A percentile compares a stretch with the other conserved stretches of the same genome.
Conservation (phyloP, 2,888 invertebrate species). For the Torymus texanus region DNA sequence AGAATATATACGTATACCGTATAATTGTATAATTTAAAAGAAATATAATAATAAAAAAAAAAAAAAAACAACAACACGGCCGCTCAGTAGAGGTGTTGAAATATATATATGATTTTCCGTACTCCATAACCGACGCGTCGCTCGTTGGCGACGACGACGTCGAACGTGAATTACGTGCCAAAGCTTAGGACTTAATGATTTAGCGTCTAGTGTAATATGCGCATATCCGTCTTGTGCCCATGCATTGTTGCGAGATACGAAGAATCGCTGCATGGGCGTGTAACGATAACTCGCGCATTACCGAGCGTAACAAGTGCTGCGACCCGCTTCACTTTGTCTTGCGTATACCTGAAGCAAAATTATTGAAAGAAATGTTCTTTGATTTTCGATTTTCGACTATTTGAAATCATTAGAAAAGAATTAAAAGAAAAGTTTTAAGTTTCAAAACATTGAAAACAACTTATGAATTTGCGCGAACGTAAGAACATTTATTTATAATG, state of each 20-base stretch:
- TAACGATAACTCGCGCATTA: background rate
- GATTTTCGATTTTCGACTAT: too few species aligned
- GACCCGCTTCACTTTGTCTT: constrained; percentile 35
- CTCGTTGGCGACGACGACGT: constrained; percentile 61
- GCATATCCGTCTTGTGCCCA: background rate
- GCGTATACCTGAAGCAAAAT: constrained; percentile 45
- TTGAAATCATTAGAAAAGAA: too few species aligned
- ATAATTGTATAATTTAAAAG: constrained; percentile 1
- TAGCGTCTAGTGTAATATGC: constrained; percentile 32
- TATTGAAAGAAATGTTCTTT: background rate
- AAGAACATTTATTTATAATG: too few species aligned
- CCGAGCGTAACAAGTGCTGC: constrained; percentile 34
- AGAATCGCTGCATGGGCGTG: background rate
- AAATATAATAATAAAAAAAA: constrained; percentile 28
- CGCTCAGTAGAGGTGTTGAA: constrained; percentile 11
- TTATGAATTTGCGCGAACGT: too few species aligned
- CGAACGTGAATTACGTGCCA: constrained; percentile 74
- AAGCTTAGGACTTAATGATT: constrained; percentile 63
- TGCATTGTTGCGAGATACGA: background rate
- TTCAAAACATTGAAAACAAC: too few species aligned
- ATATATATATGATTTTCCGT: constrained; percentile 50
- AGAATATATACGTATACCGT: constrained; percentile 5
- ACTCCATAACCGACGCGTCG: constrained; percentile 58
- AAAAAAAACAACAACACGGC: background rate
- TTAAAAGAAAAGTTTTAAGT: too few species aligned